These are phyloP conservation scores for Saimiri boliviensis DNA, from an alignment of 2,113 vertebrate genomes.

Conservation along the genomic window DNA sequence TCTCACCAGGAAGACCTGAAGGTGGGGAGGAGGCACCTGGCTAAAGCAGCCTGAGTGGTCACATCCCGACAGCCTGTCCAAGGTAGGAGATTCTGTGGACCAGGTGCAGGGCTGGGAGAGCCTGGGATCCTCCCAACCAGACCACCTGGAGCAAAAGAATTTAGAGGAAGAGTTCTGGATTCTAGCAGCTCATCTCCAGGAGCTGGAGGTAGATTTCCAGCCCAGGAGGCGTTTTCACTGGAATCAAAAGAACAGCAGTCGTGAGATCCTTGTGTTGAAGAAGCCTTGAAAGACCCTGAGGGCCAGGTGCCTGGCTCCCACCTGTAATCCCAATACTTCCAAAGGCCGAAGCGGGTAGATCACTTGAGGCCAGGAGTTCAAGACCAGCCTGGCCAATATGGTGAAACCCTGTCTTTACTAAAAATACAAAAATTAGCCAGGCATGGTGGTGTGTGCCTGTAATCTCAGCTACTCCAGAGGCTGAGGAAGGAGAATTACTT, in stretches of 20 bases:
- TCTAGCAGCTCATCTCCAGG: not conserved
- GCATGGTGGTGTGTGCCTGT: no score
- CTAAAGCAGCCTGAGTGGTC: no score
- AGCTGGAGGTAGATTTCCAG: not conserved
- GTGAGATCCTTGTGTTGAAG: not conserved
- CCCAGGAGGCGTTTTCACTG: not conserved
- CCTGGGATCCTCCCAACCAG: not conserved
- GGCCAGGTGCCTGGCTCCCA: accelerated
- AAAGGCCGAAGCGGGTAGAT: no score
- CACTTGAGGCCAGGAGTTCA: no score
- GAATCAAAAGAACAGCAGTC: not conserved
- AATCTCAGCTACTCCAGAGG: no score
- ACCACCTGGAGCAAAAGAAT: not conserved
- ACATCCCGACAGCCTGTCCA: not conserved
- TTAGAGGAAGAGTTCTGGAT: not conserved
- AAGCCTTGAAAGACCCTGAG: not conserved
- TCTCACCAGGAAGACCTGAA: no score
- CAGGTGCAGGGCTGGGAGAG: not conserved
- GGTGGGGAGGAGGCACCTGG: no score
- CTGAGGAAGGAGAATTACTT: no score
- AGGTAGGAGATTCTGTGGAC: not conserved
- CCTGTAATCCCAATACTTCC: no score
- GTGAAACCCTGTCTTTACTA: no score
- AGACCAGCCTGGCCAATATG: no score
- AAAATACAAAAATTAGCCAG: no score